Evolutionary conservation across 2,888 invertebrate species (phyloP).

Genomic region (Hirudinaria manillensis): DNA sequence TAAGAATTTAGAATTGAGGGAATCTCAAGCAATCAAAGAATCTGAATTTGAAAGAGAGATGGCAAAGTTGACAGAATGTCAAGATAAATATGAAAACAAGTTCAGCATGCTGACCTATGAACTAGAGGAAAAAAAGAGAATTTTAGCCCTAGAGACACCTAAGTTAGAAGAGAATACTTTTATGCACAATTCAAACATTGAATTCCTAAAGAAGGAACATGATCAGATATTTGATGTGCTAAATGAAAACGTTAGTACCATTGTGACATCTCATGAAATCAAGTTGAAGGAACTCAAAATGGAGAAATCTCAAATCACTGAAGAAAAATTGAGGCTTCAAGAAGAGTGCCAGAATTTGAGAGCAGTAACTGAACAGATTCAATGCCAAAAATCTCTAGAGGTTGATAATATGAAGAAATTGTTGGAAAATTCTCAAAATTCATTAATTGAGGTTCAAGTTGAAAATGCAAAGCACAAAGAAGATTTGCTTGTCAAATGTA

Average conservation of each 20-base stretch:
- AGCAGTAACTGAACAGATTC: background rate
- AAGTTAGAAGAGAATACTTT: background rate
- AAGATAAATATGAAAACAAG: background rate
- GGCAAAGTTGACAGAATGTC: slow-evolving; percentile 1
- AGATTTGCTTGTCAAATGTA: background rate
- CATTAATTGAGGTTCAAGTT: background rate
- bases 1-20: background rate
- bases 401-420: background rate
- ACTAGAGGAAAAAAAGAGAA: background rate
- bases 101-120: background rate
- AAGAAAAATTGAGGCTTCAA: background rate
- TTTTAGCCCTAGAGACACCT: background rate
- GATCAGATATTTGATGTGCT: background rate
- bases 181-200: background rate
- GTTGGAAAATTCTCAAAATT: background rate
- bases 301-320: background rate
- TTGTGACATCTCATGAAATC: background rate
- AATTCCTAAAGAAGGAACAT: background rate
- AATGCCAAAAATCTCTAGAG: background rate
- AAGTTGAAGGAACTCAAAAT: background rate
- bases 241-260: background rate
- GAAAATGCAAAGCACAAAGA: background rate
- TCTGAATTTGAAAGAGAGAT: background rate
- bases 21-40: background rate
- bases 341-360: background rate